Conservation (phyloP, 2,888 invertebrate species). For the Alentia gelatinosa region DNA sequence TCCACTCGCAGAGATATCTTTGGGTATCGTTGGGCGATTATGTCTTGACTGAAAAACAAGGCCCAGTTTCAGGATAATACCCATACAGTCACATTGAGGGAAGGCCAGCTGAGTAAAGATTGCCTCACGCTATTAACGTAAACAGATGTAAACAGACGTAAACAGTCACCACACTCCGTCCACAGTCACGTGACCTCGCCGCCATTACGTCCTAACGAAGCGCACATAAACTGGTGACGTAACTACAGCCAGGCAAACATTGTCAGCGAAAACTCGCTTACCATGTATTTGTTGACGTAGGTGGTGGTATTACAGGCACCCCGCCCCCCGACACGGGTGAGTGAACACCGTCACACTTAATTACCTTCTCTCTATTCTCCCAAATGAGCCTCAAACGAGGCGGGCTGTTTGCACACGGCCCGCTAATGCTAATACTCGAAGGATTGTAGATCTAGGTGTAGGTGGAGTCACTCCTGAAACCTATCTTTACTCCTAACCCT, state of each 20-base stretch:
- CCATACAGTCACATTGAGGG: too few species aligned
- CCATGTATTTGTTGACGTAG: not conserved
- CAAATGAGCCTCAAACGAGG: not conserved
- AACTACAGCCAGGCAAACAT: not conserved
- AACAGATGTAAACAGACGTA: too few species aligned
- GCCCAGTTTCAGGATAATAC: too few species aligned
- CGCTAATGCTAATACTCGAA: too few species aligned
- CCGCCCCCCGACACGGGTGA: not conserved
- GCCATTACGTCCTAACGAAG: not conserved
- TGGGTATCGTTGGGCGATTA: too few species aligned
- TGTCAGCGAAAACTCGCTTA: not conserved
- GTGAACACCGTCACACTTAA: not conserved
- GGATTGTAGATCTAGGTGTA: too few species aligned
- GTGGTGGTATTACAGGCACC: not conserved
- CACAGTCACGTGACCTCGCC: not conserved
- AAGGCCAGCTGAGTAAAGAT: too few species aligned
- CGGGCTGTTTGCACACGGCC: not conserved
- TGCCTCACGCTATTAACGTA: too few species aligned
- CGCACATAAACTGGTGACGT: not conserved
- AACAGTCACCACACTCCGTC: not conserved
- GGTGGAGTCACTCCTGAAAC: too few species aligned
- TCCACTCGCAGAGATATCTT: too few species aligned
- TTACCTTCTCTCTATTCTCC: not conserved
- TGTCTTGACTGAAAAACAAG: too few species aligned
- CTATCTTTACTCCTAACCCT: too few species aligned